A percentile compares a stretch with the other conserved stretches of the same genome.
Evolutionary conservation across 1,140 invertebrate genomes (phyloP).

Genomic region (Drosophila jambulina): DNA sequence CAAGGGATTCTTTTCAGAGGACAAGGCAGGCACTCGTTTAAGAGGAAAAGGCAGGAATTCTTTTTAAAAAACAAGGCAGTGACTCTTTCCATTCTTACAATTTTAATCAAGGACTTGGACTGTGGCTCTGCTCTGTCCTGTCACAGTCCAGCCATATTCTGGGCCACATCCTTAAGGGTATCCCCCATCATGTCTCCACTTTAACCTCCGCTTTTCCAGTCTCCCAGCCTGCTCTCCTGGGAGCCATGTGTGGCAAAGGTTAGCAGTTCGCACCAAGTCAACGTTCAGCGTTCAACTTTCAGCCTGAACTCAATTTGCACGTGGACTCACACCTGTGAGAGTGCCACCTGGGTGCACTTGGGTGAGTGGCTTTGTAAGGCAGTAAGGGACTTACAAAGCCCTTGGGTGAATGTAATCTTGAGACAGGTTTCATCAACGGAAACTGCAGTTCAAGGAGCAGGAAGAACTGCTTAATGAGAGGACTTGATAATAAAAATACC

Average conservation of each 20-base stretch:
- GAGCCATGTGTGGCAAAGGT: conserved; percentile 17
- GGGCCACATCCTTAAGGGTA: background rate
- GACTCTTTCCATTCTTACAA: no score
- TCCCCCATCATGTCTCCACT: background rate
- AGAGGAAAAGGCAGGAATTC: no score
- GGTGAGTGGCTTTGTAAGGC: background rate
- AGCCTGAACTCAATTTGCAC: conserved; percentile 43
- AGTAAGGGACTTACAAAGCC: background rate
- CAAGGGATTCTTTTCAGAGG: background rate
- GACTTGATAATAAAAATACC: background rate
- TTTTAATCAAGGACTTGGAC: background rate
- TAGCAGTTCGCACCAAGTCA: conserved; percentile 46
- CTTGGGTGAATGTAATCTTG: background rate
- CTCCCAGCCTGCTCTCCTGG: background rate
- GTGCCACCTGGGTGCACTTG: background rate
- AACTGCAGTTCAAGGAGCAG: background rate
- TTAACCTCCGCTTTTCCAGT: background rate
- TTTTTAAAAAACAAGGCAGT: no score
- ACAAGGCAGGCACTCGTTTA: no score
- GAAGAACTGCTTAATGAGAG: background rate
- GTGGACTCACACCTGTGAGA: conserved; percentile 15
- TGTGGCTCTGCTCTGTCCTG: background rate
- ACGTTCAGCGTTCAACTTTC: conserved; percentile 10
- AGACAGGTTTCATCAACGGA: background rate
- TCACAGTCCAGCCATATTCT: background rate